These are phyloP conservation scores for Ditula angustiorana DNA, from an alignment of 2,888 invertebrate species.

Conservation along the genomic window DNA sequence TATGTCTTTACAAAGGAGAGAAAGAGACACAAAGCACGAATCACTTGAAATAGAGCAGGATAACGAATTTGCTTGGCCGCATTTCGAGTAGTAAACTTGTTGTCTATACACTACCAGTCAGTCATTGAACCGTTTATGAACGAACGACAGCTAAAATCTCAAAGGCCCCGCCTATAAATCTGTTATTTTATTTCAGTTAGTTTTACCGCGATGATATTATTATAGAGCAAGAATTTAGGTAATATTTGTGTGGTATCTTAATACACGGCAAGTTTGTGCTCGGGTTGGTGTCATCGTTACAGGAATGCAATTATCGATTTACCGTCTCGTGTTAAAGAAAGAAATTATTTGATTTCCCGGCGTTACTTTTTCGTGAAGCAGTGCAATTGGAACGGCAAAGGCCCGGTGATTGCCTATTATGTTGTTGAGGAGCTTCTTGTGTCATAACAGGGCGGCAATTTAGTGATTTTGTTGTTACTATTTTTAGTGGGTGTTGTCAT, in stretches of 20 bases:
- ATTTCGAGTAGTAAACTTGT: constrained; percentile 34
- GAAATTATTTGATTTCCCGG: constrained; percentile 66
- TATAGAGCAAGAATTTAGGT: constrained; percentile 73
- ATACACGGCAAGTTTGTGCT: constrained; percentile 26
- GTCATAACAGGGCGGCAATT: constrained; percentile 61
- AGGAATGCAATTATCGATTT: constrained; percentile 75
- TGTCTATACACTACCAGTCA: constrained; percentile 50
- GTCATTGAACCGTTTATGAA: constrained; percentile 76
- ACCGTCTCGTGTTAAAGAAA: constrained; percentile 66
- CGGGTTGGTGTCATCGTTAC: constrained; percentile 39
- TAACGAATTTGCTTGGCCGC: constrained; percentile 32
- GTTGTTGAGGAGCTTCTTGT: constrained; percentile 56
- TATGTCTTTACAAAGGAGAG: constrained; percentile 20
- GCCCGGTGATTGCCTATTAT: constrained; percentile 49
- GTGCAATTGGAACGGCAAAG: constrained; percentile 52
- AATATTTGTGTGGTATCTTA: constrained; percentile 50
- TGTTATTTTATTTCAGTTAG: constrained; percentile 74
- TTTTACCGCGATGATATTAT: constrained; percentile 76
- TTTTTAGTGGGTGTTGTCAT: constrained; percentile 87
- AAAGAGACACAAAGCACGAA: background rate
- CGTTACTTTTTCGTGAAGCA: constrained; percentile 55
- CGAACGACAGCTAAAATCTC: constrained; percentile 76
- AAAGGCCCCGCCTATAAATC: constrained; percentile 80
- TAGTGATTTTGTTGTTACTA: constrained; percentile 80
- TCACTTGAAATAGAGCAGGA: background rate